A percentile compares a stretch with the other conserved stretches of the same genome.
Evolutionary conservation across 2,888 invertebrate genomes (phyloP).

Genomic region (Leucophenga montana): DNA sequence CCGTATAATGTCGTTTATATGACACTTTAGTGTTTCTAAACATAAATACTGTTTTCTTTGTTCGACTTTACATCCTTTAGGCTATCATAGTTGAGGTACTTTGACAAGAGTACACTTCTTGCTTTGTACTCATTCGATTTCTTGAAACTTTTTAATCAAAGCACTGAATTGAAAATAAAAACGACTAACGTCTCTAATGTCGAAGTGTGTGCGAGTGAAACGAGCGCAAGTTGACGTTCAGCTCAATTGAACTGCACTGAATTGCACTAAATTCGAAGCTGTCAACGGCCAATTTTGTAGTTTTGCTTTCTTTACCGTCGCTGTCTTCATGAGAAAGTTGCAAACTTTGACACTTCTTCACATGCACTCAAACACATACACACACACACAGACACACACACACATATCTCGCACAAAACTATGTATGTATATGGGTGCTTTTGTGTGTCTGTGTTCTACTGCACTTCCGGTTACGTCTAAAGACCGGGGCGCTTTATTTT

Average conservation of each 20-base stretch:
- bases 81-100: too few relatives aligned
- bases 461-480: conserved; percentile 34
- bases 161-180: conserved; percentile 54
- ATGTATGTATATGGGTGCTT: conserved; percentile 29
- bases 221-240: not conserved
- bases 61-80: too few relatives aligned
- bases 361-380: not conserved
- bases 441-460: conserved; percentile 36
- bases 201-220: conserved; percentile 44
- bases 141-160: conserved; percentile 61
- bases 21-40: too few relatives aligned
- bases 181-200: conserved; percentile 57
- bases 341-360: conserved; percentile 9
- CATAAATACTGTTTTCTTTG: too few relatives aligned
- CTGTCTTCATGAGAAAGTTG: conserved; percentile 11
- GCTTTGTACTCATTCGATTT: too few relatives aligned
- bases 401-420: conserved; percentile 2
- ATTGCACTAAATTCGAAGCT: conserved; percentile 42
- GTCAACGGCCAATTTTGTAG: conserved; percentile 63
- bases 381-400: not conserved
- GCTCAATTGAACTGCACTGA: conserved; percentile 6
- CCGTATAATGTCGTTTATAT: too few relatives aligned
- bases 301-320: conserved; percentile 38
- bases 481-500: conserved; percentile 61
- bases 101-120: too few relatives aligned